phyloP scores from a whole-genome alignment of 2,797 vertebrate species.

The Pitangus sulphuratus region DNA sequence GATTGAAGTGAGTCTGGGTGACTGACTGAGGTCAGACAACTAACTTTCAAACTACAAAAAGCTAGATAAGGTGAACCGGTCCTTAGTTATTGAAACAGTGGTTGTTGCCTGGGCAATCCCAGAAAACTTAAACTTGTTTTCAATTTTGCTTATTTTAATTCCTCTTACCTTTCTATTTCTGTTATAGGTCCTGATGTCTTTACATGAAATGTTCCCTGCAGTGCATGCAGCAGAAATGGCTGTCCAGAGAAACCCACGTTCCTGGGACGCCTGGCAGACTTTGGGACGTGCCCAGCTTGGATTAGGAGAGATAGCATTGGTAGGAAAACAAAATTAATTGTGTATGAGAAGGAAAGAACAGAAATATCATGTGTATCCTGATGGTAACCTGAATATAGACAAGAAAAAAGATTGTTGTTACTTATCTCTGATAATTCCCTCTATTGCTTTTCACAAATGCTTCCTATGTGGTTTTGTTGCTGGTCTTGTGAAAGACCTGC shows the following conservation, averaged over 20 bases:
- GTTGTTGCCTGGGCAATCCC: background rate
- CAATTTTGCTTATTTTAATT: background rate
- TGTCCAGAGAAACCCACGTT: constrained; percentile 86
- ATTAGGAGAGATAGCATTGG: constrained; percentile 92
- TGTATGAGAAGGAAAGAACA: background rate
- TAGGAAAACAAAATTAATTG: constrained; percentile 63
- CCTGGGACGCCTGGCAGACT: constrained; percentile 95
- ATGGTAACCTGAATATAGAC: background rate
- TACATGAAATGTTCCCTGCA: constrained; percentile 93
- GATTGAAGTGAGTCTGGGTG: background rate
- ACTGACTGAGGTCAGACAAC: background rate
- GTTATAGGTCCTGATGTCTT: constrained; percentile 86
- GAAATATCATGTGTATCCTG: background rate
- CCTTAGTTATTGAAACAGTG: background rate
- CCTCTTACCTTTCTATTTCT: background rate
- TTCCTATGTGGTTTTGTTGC: background rate
- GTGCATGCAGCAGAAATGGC: constrained; percentile 93
- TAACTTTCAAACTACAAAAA: background rate
- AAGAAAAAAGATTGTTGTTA: background rate
- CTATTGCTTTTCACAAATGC: background rate
- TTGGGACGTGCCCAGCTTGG: constrained; percentile 93
- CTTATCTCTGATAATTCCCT: background rate
- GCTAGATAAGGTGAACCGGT: background rate
- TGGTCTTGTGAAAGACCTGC: background rate
- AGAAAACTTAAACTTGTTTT: background rate